These are phyloP conservation scores for Pollachius pollachius DNA, from an alignment of 2,113 vertebrate species.

Conservation along the genomic window DNA sequence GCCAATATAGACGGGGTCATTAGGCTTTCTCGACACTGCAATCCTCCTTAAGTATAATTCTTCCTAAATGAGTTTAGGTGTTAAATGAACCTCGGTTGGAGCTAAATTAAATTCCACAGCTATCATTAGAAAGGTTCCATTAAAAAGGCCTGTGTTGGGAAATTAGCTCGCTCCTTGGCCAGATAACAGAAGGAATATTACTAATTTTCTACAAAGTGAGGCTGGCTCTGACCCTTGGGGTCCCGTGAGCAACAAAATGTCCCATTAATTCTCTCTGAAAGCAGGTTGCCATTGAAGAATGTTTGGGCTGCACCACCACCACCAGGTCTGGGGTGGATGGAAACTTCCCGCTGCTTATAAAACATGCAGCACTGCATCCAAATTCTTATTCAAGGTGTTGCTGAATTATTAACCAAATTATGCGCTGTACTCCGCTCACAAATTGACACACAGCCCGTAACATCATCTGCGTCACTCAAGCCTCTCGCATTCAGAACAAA, in stretches of 20 bases:
- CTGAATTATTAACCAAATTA: constrained; percentile 57
- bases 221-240: constrained; percentile 53
- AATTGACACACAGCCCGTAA: constrained; percentile 26
- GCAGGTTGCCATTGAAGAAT: constrained; percentile 42
- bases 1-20: constrained; percentile 13
- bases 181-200: constrained; percentile 62
- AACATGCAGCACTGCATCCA: constrained; percentile 29
- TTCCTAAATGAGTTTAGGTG: constrained; percentile 67
- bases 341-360: constrained; percentile 39
- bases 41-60: constrained; percentile 53
- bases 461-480: constrained; percentile 6
- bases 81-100: constrained; percentile 59
- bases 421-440: constrained; percentile 23
- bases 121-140: constrained; percentile 67
- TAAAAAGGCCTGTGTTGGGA: constrained; percentile 60
- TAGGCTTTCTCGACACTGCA: constrained; percentile 39
- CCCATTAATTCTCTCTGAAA: constrained; percentile 61
- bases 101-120: constrained; percentile 67
- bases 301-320: constrained; percentile 31
- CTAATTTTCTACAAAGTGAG: constrained; percentile 60
- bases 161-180: constrained; percentile 59
- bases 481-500: not conserved
- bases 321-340: constrained; percentile 38
- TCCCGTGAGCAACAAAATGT: constrained; percentile 50
- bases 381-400: constrained; percentile 29